phyloP scores from a whole-genome alignment of 2,113 vertebrate species.

The Phalacrocorax pelagicus region DNA sequence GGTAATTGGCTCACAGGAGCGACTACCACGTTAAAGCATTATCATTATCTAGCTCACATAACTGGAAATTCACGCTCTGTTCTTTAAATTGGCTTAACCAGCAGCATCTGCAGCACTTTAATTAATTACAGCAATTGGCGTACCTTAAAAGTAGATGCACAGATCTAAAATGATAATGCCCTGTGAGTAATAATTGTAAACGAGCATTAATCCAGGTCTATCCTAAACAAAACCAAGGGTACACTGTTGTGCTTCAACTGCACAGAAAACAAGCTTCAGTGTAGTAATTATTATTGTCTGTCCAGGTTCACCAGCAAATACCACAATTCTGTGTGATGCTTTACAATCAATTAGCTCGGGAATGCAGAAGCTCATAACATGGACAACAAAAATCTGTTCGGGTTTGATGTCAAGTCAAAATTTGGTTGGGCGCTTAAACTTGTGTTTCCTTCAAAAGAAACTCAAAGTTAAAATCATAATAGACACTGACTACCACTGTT shows the following conservation, averaged over 20 bases:
- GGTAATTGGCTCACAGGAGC: slow-evolving; percentile 50
- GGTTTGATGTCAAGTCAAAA: not conserved
- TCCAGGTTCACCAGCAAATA: not conserved
- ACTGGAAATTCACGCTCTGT: slow-evolving; percentile 73
- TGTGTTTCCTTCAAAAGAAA: not conserved
- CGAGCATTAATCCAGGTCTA: slow-evolving; percentile 56
- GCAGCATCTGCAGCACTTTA: slow-evolving; percentile 72
- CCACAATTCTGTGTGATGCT: not conserved
- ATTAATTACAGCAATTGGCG: slow-evolving; percentile 71
- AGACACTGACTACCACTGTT: not conserved
- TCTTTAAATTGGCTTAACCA: slow-evolving; percentile 72
- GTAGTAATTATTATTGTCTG: not conserved
- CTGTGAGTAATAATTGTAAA: slow-evolving; percentile 45
- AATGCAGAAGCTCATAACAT: not conserved
- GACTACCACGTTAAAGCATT: slow-evolving; percentile 62
- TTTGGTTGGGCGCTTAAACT: not conserved
- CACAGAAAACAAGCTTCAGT: not conserved
- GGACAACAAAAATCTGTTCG: not conserved
- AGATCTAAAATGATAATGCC: slow-evolving; percentile 67
- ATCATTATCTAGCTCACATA: slow-evolving; percentile 69
- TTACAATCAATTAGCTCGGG: not conserved
- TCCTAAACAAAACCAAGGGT: slow-evolving; percentile 32
- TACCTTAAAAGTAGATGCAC: slow-evolving; percentile 69
- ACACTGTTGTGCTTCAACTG: slow-evolving; percentile 1
- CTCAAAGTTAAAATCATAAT: not conserved